Percentiles rank a stretch among this genome's conserved stretches.
phyloP scores from a whole-genome alignment of 1,140 invertebrate species.

The Drosophila ercepeae region DNA sequence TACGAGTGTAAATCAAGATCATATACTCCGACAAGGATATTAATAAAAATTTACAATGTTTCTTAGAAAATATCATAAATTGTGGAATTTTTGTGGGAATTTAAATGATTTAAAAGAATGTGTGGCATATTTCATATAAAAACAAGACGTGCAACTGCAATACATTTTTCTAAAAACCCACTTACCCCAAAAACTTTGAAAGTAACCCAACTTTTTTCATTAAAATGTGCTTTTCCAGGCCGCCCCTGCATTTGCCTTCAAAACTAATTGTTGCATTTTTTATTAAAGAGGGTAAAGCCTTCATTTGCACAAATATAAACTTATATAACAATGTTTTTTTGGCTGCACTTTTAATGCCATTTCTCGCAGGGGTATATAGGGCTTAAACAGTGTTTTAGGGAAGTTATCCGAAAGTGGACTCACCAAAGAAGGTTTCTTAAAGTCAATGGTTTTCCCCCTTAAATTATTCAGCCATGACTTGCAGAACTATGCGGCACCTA shows the following conservation, averaged over 20 bases:
- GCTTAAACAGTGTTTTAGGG: no score
- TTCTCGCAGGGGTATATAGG: neutral
- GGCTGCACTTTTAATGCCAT: slow-evolving; percentile 22
- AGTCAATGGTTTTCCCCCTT: neutral
- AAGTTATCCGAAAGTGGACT: no score
- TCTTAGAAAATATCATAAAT: slow-evolving; percentile 31
- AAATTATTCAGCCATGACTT: neutral
- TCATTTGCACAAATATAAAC: slow-evolving; percentile 1
- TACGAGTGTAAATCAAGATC: slow-evolving; percentile 45
- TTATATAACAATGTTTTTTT: neutral
- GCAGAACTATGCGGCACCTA: neutral
- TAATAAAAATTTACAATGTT: slow-evolving; percentile 55
- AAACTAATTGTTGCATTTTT: slow-evolving; percentile 39
- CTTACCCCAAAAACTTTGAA: slow-evolving; percentile 7
- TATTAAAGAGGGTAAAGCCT: slow-evolving; percentile 32
- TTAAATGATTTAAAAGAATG: neutral
- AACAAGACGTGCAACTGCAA: neutral
- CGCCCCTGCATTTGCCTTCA: slow-evolving; percentile 19
- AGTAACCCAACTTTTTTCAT: slow-evolving; percentile 35
- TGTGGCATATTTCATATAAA: neutral
- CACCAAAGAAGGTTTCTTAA: no score
- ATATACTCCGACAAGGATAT: slow-evolving; percentile 28
- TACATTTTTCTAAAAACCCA: slow-evolving; percentile 1
- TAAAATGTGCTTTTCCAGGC: slow-evolving; percentile 20
- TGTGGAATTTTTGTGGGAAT: neutral